Base-by-base conservation (phyloP, 2,113 vertebrate genomes). In the Scartelaos histophorus region DNA sequence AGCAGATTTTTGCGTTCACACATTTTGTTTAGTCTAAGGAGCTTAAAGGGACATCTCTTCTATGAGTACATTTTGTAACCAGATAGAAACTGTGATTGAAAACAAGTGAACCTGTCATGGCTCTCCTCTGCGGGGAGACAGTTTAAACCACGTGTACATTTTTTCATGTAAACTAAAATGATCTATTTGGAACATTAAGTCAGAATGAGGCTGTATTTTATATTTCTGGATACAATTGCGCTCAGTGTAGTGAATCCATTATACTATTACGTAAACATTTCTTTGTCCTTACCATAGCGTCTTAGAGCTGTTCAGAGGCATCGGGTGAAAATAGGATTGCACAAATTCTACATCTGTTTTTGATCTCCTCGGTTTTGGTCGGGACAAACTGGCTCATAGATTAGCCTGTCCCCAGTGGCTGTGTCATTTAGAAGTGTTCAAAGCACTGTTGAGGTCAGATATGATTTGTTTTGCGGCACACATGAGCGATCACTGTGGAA, bases 401-500 rank as follows among this genome's bases (percentile, higher is more conserved):
- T 66, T 46, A 76, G 54, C 49, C 60, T 46, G 10, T 85, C 88
- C 83, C 82, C 34, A 46, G 78, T 46, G 86, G 49, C 56, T 76
- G 45, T 71, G 61, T 64, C 29, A n/a, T 78, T 70, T 19, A 13
- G 66, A 73, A 73, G 76, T 73, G 72, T 81, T 84, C 85, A 76
- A 80, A 82, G 81, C 85, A 19, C 73, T 75, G 76, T 25, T 13
- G 24, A 25, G 56, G 22, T 58, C 56, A 58, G 56, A 61, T 34
- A 61, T 34, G 7, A 17, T 61, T 61, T 61, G 58, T 61, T 21
- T 78, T 82, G 84, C 72, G 79, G 68, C 67, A 2, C 88, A 81
- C 46, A 84, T 68, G 89, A 78, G 80, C 22, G 82, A 69, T 79
- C 89, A 78, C 79, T 49, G 79, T 21, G 79, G 84, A 80, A 54